Evolutionary conservation across 2,113 vertebrate species (phyloP).

Genomic region (Recurvirostra avosetta): DNA sequence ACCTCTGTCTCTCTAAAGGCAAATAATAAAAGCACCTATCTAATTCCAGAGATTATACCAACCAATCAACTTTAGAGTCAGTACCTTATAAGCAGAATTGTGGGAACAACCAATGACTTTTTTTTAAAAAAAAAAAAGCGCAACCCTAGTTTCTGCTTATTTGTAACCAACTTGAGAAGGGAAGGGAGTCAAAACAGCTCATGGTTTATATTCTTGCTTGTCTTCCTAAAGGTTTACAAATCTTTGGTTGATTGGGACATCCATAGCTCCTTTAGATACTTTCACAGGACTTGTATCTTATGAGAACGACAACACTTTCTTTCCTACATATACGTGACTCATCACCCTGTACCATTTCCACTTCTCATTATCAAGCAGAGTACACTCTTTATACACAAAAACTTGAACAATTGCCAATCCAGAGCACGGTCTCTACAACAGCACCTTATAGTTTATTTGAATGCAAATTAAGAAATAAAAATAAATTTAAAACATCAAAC

Average conservation of each 20-base stretch:
- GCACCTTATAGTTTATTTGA: background rate
- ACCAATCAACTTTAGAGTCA: background rate
- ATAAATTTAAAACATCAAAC: background rate
- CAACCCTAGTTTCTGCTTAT: background rate
- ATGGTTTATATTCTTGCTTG: background rate
- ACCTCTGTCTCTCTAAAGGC: rapidly evolving
- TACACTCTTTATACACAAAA: background rate
- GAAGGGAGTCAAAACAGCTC: background rate
- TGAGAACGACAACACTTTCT: background rate
- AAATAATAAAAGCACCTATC: background rate
- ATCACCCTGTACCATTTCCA: background rate
- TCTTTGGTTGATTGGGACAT: background rate
- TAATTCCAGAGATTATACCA: background rate
- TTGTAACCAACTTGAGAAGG: background rate
- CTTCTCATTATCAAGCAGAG: background rate
- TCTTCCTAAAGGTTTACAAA: background rate
- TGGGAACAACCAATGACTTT: background rate
- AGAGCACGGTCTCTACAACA: background rate
- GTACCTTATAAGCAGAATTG: background rate
- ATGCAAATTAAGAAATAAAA: background rate
- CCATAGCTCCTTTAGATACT: background rate
- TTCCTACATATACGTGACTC: background rate
- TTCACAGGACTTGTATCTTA: background rate
- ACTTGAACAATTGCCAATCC: background rate
- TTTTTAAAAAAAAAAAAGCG: too few relatives aligned